Conservation (phyloP, 2,888 invertebrate genomes). For the Spilosoma lubricipeda region DNA sequence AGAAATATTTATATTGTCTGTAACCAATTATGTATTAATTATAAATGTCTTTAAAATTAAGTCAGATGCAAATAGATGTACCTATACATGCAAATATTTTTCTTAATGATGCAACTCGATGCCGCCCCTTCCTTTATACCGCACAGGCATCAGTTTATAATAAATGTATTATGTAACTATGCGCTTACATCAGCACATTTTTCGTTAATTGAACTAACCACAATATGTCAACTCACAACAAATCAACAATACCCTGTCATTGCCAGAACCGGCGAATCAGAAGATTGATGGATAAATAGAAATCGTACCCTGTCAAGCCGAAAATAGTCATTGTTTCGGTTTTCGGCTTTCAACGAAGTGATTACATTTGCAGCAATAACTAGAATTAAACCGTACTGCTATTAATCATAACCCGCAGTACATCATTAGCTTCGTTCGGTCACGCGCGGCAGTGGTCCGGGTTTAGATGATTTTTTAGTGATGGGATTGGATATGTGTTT, state of each 20-base stretch:
- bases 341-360: slow-evolving; percentile 60
- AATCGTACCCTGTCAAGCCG: slow-evolving; percentile 42
- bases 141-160: neutral
- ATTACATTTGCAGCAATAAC: slow-evolving; percentile 73
- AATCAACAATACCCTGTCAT: slow-evolving; percentile 41
- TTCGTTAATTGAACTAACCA: slow-evolving; percentile 30
- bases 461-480: slow-evolving; percentile 21
- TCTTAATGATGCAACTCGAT: neutral
- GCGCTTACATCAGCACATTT: slow-evolving; percentile 3
- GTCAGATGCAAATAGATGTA: neutral
- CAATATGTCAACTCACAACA: slow-evolving; percentile 28
- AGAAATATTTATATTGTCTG: neutral
- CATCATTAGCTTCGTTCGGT: slow-evolving; percentile 67
- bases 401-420: slow-evolving; percentile 67
- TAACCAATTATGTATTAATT: neutral
- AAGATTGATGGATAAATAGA: slow-evolving; percentile 59
- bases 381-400: slow-evolving; percentile 66
- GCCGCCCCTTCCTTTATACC: neutral
- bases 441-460: slow-evolving; percentile 46
- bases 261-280: slow-evolving; percentile 52
- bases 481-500: slow-evolving; percentile 13
- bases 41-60: neutral
- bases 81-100: neutral
- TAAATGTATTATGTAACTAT: neutral
- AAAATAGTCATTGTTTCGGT: slow-evolving; percentile 57